phyloP scores from a whole-genome alignment of 2,888 invertebrate species.

The Cryptus viduatorius region DNA sequence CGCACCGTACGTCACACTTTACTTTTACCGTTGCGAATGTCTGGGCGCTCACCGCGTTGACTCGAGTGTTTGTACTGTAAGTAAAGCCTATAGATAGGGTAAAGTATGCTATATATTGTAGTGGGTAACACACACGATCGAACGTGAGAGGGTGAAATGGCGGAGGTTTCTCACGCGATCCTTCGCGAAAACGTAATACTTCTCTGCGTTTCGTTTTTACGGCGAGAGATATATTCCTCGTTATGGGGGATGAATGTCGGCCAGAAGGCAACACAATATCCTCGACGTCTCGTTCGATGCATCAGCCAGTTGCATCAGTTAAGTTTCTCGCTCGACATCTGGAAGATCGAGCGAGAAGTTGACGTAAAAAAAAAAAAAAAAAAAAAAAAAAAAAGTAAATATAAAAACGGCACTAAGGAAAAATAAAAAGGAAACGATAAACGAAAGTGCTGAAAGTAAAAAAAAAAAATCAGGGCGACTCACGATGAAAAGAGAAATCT shows the following conservation, averaged over 20 bases:
- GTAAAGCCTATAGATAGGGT: neutral
- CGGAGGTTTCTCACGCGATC: constrained; percentile 15
- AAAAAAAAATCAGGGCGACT: neutral
- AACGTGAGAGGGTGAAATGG: neutral
- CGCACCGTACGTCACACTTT: neutral
- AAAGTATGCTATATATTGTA: neutral
- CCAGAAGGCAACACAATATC: constrained; percentile 6
- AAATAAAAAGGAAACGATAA: neutral
- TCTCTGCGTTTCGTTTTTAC: constrained; percentile 38
- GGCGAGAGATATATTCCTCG: constrained; percentile 26
- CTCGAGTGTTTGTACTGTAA: constrained; percentile 10
- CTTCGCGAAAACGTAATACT: constrained; percentile 6
- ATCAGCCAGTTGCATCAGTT: neutral
- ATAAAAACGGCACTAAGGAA: neutral
- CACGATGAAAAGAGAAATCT: neutral
- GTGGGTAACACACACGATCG: neutral
- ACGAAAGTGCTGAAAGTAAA: neutral
- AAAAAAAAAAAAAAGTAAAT: neutral
- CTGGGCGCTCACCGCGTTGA: neutral
- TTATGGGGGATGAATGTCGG: constrained; percentile 19
- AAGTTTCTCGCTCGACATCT: constrained; percentile 15
- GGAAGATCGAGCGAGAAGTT: constrained; percentile 21
- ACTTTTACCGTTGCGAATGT: neutral
- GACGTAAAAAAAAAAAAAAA: neutral
- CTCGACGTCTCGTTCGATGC: constrained; percentile 5